Percentiles rank a stretch among this genome's conserved stretches.
These are phyloP conservation scores for Acleris holmiana DNA, from an alignment of 2,888 invertebrate species.

Conservation along the genomic window DNA sequence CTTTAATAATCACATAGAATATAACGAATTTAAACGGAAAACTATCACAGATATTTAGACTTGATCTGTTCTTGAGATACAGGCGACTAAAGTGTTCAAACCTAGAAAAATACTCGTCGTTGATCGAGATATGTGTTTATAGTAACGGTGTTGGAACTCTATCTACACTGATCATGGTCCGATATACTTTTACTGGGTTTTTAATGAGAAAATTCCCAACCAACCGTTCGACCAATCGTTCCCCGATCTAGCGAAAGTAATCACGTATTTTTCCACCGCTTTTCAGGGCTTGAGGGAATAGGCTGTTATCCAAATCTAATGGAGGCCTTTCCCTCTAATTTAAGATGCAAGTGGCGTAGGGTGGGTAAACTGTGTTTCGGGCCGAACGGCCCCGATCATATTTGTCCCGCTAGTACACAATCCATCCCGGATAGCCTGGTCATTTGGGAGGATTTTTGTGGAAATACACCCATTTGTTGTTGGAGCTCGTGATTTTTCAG, in stretches of 20 bases:
- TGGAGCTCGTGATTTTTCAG: slow-evolving; percentile 25
- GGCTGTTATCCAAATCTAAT: slow-evolving; percentile 36
- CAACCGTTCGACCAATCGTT: neutral
- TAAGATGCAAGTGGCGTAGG: slow-evolving; percentile 33
- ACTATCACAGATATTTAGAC: too few relatives aligned
- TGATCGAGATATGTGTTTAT: too few relatives aligned
- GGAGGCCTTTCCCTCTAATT: slow-evolving; percentile 28
- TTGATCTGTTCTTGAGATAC: too few relatives aligned
- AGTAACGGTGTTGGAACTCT: too few relatives aligned
- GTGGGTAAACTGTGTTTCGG: slow-evolving; percentile 35
- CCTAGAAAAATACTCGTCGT: too few relatives aligned
- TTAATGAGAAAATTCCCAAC: neutral
- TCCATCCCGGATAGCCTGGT: slow-evolving; percentile 27
- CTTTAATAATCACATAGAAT: too few relatives aligned
- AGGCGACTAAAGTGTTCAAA: too few relatives aligned
- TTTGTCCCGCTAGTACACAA: slow-evolving; percentile 33
- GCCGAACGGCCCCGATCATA: slow-evolving; percentile 34
- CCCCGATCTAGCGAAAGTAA: neutral
- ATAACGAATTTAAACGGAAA: too few relatives aligned
- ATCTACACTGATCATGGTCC: too few relatives aligned
- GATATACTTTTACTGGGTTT: too few relatives aligned
- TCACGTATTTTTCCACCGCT: slow-evolving; percentile 30
- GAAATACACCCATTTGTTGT: slow-evolving; percentile 28
- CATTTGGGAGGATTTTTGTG: slow-evolving; percentile 32
- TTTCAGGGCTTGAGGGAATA: slow-evolving; percentile 28